Evolutionary conservation across 1,140 invertebrate species (phyloP), one percentile per base, ranked within the genome.

Genomic region (Caenorhabditis briggsae): DNA sequence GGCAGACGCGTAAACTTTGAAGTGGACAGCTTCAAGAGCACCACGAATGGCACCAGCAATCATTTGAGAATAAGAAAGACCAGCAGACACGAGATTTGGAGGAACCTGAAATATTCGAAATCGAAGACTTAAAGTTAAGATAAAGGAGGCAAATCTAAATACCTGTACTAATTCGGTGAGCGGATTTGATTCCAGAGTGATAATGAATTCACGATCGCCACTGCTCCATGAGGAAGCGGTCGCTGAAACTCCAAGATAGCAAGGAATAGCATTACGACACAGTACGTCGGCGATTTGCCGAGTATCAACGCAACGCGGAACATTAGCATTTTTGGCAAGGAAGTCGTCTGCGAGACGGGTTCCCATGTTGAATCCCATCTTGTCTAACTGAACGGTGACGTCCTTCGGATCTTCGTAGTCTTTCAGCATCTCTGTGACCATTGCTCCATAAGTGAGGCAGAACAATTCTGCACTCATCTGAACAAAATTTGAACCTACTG

Each of bases 321-420:
- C 95, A 88, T 95, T 95, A 7, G 97, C 89, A 78, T 90, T 97
- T 90, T 97, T 94, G 0, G 97, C 97, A 20, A 99, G 93, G 91
- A 98, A 99, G 92, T 99, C 98, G 94, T 99, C 98, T 89, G 99
- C 97, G 12, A 99, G 93, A 56, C 98, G 94, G 65, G 98, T 95
- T 48, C 98, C 98, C 95, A 99, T 99, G 92, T 99, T 99, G 91
- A 99, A 99, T 33, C 91, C 91, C 93, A 94, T 94, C 92, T 93
- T 94, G 82, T 94, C 94, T 20, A 94, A 89, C 87, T 94, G 93
- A 87, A 92, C 92, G 88, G 94, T 94, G 14, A 94, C 93, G 94
- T 99, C 97, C 74, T 99, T 97, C 33, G 96, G 95, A 94, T 97
- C 97, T 93, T 99, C 98, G 91, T 96, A 96, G 93, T 99, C 98